Evolutionary conservation across 2,888 invertebrate species (phyloP).

Genomic region (Acholoe squamosa): DNA sequence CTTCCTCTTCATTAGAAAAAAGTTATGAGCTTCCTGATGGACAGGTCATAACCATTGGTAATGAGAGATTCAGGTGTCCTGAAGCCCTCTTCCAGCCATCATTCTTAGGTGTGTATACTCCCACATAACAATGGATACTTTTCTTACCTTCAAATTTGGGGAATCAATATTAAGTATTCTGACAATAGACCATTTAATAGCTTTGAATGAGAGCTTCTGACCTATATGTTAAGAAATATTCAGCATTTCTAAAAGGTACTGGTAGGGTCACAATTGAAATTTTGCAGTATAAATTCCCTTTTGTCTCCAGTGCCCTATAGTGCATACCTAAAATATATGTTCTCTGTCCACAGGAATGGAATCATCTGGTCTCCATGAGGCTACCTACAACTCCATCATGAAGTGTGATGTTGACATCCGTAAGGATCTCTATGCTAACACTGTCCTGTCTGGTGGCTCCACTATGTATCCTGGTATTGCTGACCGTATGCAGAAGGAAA

Average conservation of each 20-base stretch:
- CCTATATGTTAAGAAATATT: too few species aligned
- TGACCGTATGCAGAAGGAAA: slow-evolving; percentile 98
- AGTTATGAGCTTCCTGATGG: slow-evolving; percentile 82
- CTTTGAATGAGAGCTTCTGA: too few species aligned
- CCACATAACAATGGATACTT: too few species aligned
- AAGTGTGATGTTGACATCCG: slow-evolving; percentile 82
- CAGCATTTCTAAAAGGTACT: too few species aligned
- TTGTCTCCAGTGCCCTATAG: too few species aligned
- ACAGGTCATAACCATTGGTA: slow-evolving; percentile 82
- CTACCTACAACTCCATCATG: slow-evolving; percentile 81
- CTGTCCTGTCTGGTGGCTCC: slow-evolving; percentile 95
- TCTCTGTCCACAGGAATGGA: slow-evolving; percentile 71
- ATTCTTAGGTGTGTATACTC: slow-evolving; percentile 85
- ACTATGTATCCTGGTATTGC: slow-evolving; percentile 99
- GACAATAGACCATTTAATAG: too few species aligned
- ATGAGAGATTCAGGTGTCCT: slow-evolving; percentile 81
- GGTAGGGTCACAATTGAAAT: too few species aligned
- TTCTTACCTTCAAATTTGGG: too few species aligned
- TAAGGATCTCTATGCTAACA: slow-evolving; percentile 82
- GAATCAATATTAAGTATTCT: too few species aligned
- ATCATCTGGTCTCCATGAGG: slow-evolving; percentile 79
- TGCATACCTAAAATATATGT: too few species aligned
- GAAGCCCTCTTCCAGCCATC: slow-evolving; percentile 81
- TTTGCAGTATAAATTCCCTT: too few species aligned
- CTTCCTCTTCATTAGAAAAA: slow-evolving; percentile 78